Percentiles rank a stretch among this genome's conserved stretches.
Evolutionary conservation across 2,113 vertebrate species (phyloP).

Genomic region (Lophotis ruficrista): DNA sequence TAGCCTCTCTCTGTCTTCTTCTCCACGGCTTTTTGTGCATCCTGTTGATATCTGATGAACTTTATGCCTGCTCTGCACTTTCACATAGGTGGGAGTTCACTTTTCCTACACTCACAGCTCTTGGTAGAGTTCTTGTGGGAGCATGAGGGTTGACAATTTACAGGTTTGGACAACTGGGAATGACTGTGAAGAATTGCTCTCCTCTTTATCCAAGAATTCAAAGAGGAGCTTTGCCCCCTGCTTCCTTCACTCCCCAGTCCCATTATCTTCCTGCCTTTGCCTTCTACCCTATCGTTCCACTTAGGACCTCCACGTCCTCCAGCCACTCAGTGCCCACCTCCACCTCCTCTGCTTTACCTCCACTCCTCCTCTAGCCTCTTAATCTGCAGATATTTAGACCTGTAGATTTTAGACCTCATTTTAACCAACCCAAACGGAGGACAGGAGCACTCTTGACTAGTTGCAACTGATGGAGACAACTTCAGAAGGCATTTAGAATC

Average conservation of each 20-base stretch:
- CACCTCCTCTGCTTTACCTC: not conserved
- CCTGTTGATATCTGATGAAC: not conserved
- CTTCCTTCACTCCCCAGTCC: not conserved
- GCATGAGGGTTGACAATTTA: not conserved
- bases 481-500: not conserved
- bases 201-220: not conserved
- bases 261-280: not conserved
- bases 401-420: not conserved
- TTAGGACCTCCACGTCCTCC: not conserved
- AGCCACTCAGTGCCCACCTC: not conserved
- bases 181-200: not conserved
- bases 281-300: not conserved
- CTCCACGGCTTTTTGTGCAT: not conserved
- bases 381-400: not conserved
- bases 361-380: not conserved
- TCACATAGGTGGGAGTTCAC: not conserved
- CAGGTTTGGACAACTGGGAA: not conserved
- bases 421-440: not conserved
- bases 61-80: not conserved
- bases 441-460: not conserved
- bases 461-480: not conserved
- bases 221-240: not conserved
- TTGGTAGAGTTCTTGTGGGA: not conserved
- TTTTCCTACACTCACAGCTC: not conserved
- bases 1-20: not conserved